Evolutionary conservation across 2,797 vertebrate species (phyloP).

Genomic region (Pantherophis alleghaniensis): DNA sequence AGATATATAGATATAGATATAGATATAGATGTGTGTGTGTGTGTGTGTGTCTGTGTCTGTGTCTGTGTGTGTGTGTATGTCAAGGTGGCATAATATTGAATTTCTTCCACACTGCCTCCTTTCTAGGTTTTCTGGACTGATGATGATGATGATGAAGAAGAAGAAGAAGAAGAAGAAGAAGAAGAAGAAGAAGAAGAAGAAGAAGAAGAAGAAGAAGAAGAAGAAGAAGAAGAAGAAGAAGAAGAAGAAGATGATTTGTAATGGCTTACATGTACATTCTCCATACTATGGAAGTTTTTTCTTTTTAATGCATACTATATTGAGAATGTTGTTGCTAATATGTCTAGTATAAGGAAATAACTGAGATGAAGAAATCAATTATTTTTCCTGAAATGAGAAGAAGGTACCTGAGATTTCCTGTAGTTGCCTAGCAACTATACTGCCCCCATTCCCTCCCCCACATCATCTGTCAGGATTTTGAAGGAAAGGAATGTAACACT

Average conservation of each 20-base stretch:
- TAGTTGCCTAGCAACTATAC: constrained; percentile 2
- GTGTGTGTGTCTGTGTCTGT: too few species aligned
- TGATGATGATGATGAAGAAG: too few species aligned
- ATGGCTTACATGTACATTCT: neutral
- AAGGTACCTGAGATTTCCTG: constrained; percentile 1
- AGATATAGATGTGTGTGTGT: too few species aligned
- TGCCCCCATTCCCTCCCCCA: too few species aligned
- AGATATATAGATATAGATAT: too few species aligned
- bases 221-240: too few species aligned
- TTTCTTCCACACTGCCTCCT: neutral
- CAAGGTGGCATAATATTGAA: neutral
- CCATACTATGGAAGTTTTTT: neutral
- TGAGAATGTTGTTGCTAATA: neutral
- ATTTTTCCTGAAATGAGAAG: neutral
- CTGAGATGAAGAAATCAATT: neutral
- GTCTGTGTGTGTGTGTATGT: neutral
- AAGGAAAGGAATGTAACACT: neutral
- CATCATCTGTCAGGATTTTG: neutral
- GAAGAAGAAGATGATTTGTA: neutral
- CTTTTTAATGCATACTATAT: neutral
- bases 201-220: too few species aligned
- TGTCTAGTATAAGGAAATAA: neutral
- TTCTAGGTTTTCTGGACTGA: neutral
- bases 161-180: too few species aligned
- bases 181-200: too few species aligned